These are phyloP conservation scores for Caenorhabditis japonica DNA, from an alignment of 2,888 invertebrate species.

Conservation along the genomic window DNA sequence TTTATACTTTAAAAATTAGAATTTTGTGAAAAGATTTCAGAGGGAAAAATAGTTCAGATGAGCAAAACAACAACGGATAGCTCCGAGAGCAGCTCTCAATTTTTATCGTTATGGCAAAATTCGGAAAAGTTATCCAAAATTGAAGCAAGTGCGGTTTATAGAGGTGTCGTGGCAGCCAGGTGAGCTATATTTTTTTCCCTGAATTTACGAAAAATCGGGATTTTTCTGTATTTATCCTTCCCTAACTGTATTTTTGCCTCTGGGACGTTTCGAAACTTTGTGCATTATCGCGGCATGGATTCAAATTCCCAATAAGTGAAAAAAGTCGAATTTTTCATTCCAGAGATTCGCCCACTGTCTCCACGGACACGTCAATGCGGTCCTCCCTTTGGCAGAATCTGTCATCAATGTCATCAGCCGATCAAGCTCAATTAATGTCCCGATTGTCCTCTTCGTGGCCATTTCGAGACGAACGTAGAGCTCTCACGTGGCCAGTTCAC, in stretches of 20 bases:
- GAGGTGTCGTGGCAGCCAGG: slow-evolving; percentile 5
- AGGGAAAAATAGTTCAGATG: slow-evolving; percentile 19
- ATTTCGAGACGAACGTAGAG: slow-evolving; percentile 54
- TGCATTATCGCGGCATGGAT: too few relatives aligned
- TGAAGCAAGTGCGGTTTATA: slow-evolving; percentile 18
- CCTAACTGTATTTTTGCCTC: too few relatives aligned
- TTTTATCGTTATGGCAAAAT: slow-evolving; percentile 45
- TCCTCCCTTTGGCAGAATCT: slow-evolving; percentile 43
- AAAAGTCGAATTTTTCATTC: too few relatives aligned
- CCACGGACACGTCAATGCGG: too few relatives aligned
- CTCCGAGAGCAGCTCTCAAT: slow-evolving; percentile 8
- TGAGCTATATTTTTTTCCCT: too few relatives aligned
- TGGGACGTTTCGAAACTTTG: too few relatives aligned
- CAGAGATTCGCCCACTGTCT: too few relatives aligned
- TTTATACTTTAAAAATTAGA: slow-evolving; percentile 4
- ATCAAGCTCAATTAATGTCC: slow-evolving; percentile 57
- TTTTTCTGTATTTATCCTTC: too few relatives aligned
- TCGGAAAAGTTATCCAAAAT: slow-evolving; percentile 40
- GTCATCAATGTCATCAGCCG: slow-evolving; percentile 54
- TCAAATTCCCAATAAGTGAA: too few relatives aligned
- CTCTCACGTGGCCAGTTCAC: slow-evolving; percentile 70
- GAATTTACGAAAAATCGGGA: too few relatives aligned
- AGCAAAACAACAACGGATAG: not conserved
- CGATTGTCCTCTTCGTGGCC: slow-evolving; percentile 46
- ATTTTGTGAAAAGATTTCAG: slow-evolving; percentile 9